Base-by-base conservation (phyloP, 2,888 invertebrate species). In the Yponomeuta cagnagella region DNA sequence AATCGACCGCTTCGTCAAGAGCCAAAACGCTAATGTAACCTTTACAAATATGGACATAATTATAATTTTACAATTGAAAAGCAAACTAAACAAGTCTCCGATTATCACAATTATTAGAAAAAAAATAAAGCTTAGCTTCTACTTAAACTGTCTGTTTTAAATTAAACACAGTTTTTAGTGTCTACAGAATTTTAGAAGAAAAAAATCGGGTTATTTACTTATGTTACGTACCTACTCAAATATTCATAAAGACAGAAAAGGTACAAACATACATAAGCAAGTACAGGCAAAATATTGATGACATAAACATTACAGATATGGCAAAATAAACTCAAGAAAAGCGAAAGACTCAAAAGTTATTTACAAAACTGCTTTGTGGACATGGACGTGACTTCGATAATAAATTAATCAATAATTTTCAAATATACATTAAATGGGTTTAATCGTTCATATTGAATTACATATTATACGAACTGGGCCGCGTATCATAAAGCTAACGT, bases 1-100 rank as follows among this genome's bases (percentile, higher is more conserved):
- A 71, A 73, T 72, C 66, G 72, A 72, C 67, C 70, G 69, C 52
- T 58, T 58, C 52, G 52, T 58, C 52, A 58, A 58, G 73, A 73
- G 72, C 52, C 72, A 73, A 63, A 73, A 73, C 69, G 69, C 68
- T 43, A 10, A 63, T 58, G 33, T 30, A 15, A 58, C 30, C 69
- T 69, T 15, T 58, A 58, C 10, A 52, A 63, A 12, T 31, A 69
- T 63, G 52, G 52, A 68, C 52, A 52, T 48, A 52, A 48, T 15
- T 31, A 0, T 52, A 15, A 52, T 37, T 67, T 15, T 68, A 48
- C 12, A 48, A 30, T 30, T 52, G 1, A 12, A 68, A 4, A 68
- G 48, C 33, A 15, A 31, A 23, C 30, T 15, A 15, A 23, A 66
- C 15, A 31, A 37, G 15, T 15, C 9, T 66, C 33, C 37, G n/a